Conservation (phyloP, 2,113 vertebrate species). For the Willisornis vidua region DNA sequence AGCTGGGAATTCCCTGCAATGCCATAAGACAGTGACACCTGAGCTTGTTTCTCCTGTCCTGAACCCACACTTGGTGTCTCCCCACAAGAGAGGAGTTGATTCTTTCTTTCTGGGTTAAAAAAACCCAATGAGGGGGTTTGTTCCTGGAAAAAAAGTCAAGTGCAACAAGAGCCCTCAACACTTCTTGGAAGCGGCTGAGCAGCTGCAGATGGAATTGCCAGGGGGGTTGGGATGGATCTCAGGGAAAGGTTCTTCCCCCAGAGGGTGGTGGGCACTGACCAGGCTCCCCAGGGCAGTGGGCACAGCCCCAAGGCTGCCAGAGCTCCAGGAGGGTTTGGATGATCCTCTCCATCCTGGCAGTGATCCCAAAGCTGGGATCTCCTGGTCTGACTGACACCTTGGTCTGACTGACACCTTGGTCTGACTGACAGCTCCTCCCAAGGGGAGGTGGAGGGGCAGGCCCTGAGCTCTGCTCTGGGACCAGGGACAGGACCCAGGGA, state of each 20-base stretch:
- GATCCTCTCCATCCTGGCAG: no score
- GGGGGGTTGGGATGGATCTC: neutral
- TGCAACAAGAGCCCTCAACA: no score
- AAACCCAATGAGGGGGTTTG: neutral
- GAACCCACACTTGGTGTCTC: neutral
- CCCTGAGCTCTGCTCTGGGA: no score
- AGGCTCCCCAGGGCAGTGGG: neutral
- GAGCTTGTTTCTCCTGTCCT: neutral
- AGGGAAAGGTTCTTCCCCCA: neutral
- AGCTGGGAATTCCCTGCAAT: accelerated
- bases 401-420: no score
- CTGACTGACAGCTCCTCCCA: no score
- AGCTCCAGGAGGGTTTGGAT: neutral
- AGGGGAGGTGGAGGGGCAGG: no score
- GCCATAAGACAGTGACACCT: neutral
- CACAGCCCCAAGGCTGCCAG: neutral
- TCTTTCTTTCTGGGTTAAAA: neutral
- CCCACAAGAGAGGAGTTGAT: neutral
- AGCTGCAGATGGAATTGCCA: no score
- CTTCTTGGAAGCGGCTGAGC: no score
- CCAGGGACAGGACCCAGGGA: no score
- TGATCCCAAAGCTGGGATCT: no score
- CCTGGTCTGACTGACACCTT: no score
- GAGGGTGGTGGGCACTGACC: neutral
- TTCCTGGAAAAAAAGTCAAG: neutral